Conservation (phyloP, 2,888 invertebrate genomes). For the Torymus tubicola region DNA sequence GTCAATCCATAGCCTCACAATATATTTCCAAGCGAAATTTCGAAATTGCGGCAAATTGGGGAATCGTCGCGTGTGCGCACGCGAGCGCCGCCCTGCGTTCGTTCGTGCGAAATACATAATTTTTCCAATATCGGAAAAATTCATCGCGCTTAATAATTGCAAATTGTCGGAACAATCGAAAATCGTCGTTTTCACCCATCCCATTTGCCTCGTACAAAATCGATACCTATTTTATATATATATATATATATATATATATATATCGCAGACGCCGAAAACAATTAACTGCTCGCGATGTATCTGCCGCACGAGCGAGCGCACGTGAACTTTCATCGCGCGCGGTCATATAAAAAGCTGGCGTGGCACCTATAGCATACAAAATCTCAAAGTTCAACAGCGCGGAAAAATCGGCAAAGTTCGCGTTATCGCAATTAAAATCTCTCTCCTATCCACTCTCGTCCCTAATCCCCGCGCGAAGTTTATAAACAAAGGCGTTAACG, state of each 20-base stretch:
- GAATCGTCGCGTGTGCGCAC: too few species aligned
- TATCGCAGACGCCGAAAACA: neutral
- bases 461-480: constrained; percentile 13
- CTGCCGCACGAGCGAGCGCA: too few species aligned
- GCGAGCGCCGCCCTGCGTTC: neutral
- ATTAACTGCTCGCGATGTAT: neutral
- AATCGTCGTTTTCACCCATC: neutral
- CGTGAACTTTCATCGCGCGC: too few species aligned
- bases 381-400: neutral
- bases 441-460: neutral
- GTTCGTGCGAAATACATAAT: neutral
- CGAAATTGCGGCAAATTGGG: too few species aligned
- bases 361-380: neutral
- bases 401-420: constrained; percentile 10
- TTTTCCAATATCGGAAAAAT: neutral
- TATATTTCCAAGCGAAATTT: too few species aligned
- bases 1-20: too few species aligned
- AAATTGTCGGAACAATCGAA: constrained; percentile 4
- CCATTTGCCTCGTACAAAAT: too few species aligned
- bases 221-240: too few species aligned
- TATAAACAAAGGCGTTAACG: constrained; percentile 47
- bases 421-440: constrained; percentile 42
- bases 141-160: neutral
- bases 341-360: too few species aligned
- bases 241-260: too few species aligned